Evolutionary conservation across 2,797 vertebrate species (phyloP).

Genomic region (Todus mexicanus): DNA sequence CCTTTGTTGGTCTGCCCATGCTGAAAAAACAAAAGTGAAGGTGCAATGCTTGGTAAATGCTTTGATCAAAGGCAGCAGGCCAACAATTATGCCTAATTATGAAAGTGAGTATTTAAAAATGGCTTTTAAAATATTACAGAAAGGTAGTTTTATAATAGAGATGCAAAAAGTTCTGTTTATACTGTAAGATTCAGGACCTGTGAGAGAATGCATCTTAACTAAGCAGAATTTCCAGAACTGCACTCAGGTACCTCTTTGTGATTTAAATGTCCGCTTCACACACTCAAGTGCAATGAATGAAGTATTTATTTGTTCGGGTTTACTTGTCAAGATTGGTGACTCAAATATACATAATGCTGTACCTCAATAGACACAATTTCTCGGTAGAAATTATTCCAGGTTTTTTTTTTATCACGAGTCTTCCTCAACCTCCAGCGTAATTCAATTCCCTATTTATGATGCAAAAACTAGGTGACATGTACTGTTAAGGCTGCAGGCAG

Average conservation of each 20-base stretch:
- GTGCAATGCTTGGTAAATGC: neutral
- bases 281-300: neutral
- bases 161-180: neutral
- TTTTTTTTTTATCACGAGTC: neutral
- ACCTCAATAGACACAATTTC: neutral
- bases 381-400: neutral
- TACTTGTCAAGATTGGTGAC: neutral
- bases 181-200: neutral
- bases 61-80: neutral
- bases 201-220: neutral
- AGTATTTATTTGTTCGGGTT: neutral
- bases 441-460: neutral
- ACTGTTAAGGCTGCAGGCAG: neutral
- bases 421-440: neutral
- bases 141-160: neutral
- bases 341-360: neutral
- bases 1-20: neutral
- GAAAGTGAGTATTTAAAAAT: neutral
- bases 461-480: neutral
- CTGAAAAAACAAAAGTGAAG: neutral
- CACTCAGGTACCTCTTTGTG: neutral
- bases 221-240: neutral
- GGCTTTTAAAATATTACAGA: neutral
- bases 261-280: neutral
- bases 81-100: neutral